Percentiles rank a stretch among this genome's conserved stretches.
Evolutionary conservation across 2,113 vertebrate species (phyloP).

Genomic region (Corvus hawaiiensis): DNA sequence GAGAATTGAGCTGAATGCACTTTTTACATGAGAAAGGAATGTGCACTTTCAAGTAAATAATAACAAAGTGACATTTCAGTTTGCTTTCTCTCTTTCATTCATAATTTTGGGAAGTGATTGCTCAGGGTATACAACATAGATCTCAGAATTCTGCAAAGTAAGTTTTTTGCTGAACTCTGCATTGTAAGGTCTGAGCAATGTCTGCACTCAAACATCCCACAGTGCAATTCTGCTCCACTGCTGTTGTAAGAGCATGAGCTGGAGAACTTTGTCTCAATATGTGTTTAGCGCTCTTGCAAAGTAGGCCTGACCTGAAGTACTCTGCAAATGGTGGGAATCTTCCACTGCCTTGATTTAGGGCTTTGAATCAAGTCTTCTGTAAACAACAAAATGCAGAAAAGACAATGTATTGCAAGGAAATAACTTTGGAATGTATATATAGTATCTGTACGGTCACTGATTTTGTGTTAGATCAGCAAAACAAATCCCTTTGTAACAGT

Average conservation of each 20-base stretch:
- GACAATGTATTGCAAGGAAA: neutral
- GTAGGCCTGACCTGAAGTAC: neutral
- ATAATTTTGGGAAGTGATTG: neutral
- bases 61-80: neutral
- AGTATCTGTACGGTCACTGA: neutral
- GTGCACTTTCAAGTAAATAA: neutral
- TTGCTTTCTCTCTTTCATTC: neutral
- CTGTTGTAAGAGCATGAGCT: neutral
- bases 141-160: neutral
- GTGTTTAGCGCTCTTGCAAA: neutral
- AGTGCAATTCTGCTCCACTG: neutral
- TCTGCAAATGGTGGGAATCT: neutral
- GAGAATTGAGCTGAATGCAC: neutral
- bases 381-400: neutral
- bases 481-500: neutral
- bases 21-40: neutral
- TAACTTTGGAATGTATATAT: neutral
- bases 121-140: neutral
- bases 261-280: neutral
- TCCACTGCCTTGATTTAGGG: neutral
- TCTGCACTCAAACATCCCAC: neutral
- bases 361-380: neutral
- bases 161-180: neutral
- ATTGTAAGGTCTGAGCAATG: neutral
- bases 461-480: neutral